phyloP scores from a whole-genome alignment of 2,888 invertebrate species.

The Acleris emargana region DNA sequence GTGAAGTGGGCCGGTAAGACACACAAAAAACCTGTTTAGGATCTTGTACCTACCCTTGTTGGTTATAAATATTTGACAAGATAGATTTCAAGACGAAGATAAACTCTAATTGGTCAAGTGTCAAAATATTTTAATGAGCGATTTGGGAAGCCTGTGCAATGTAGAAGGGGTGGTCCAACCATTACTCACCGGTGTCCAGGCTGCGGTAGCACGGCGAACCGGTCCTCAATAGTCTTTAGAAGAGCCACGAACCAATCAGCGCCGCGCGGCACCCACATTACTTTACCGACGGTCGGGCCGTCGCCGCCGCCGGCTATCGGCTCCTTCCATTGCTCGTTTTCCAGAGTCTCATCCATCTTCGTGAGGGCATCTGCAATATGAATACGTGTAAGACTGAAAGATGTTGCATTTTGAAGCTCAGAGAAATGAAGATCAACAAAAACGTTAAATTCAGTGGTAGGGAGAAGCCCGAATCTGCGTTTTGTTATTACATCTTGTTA shows the following conservation, averaged over 20 bases:
- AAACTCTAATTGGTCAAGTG: no score
- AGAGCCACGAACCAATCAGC: conserved; percentile 95
- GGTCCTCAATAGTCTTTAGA: conserved; percentile 93
- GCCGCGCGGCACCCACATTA: conserved; percentile 92
- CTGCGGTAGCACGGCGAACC: conserved; percentile 91
- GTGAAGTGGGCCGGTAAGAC: no score
- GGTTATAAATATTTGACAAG: no score
- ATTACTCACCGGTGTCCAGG: conserved; percentile 88
- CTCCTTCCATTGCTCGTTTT: conserved; percentile 89
- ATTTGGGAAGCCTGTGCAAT: no score
- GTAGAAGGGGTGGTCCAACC: background rate
- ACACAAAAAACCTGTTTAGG: no score
- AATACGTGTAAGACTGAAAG: background rate
- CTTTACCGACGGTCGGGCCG: conserved; percentile 80
- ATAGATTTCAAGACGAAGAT: no score
- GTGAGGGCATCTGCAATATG: conserved; percentile 89
- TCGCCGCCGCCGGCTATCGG: conserved; percentile 77
- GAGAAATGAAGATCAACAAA: background rate
- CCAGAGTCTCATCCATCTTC: conserved; percentile 94
- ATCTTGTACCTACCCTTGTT: no score
- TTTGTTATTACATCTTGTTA: no score
- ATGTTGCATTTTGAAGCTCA: no score
- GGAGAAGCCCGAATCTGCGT: no score
- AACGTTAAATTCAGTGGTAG: no score
- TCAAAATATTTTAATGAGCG: no score